phyloP scores from a whole-genome alignment of 2,888 invertebrate genomes.

The Harpalus rufipes region DNA sequence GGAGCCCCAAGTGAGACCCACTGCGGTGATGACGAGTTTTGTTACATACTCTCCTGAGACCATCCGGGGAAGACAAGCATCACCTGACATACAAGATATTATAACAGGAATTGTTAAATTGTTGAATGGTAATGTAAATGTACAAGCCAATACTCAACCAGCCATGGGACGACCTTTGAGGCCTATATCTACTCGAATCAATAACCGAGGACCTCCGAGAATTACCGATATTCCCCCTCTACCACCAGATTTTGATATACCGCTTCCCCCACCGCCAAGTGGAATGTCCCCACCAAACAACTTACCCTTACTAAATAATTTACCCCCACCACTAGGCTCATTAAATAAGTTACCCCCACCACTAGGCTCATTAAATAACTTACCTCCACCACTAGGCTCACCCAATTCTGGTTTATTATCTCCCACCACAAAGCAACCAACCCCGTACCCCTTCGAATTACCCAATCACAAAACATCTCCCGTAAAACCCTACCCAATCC shows the following conservation, averaged over 20 bases:
- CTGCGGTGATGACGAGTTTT: slow-evolving; percentile 77
- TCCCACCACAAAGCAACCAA: slow-evolving; percentile 79
- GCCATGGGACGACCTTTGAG: slow-evolving; percentile 80
- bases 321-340: slow-evolving; percentile 82
- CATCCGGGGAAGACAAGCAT: slow-evolving; percentile 79
- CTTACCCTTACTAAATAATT: slow-evolving; percentile 78
- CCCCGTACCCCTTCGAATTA: slow-evolving; percentile 88
- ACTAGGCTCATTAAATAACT: slow-evolving; percentile 74
- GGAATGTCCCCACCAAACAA: slow-evolving; percentile 77
- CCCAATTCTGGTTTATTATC: background rate
- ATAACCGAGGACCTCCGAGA: slow-evolving; percentile 93
- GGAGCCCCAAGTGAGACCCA: slow-evolving; percentile 82
- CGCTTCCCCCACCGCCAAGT: slow-evolving; percentile 77
- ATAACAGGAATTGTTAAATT: slow-evolving; percentile 93
- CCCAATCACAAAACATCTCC: slow-evolving; percentile 81
- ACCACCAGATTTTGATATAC: slow-evolving; percentile 83
- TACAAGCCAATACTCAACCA: slow-evolving; percentile 86
- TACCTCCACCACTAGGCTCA: slow-evolving; percentile 77
- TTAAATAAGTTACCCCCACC: slow-evolving; percentile 72
- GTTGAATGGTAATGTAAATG: slow-evolving; percentile 91
- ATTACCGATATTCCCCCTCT: slow-evolving; percentile 88
- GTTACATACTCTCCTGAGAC: slow-evolving; percentile 78
- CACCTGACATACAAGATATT: slow-evolving; percentile 92
- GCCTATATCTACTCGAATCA: slow-evolving; percentile 88
- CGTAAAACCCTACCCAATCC: slow-evolving; percentile 82